Evolutionary conservation across 2,113 vertebrate species (phyloP), one percentile per base, ranked within the genome.

Genomic region (Montifringilla adamsi): DNA sequence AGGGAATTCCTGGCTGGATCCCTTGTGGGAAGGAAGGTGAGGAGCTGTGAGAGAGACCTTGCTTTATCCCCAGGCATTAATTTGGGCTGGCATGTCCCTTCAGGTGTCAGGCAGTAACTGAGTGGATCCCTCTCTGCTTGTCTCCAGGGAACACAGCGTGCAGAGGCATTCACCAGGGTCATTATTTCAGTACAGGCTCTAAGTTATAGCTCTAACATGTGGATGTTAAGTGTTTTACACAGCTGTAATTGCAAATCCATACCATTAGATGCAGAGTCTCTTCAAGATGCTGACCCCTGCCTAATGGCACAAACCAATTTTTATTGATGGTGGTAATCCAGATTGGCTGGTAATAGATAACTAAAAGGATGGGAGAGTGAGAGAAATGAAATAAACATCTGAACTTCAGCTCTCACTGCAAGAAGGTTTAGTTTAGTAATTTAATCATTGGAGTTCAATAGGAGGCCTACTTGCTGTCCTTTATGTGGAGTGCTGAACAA

Each of bases 41-140:
- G 31, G 24, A 22, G 19, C 0, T 56, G 70, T 39, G 31, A 13
- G 53, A 19, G 14, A 0, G 5, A 0, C 23, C 16, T 43, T 3
- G 14, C 37, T 55, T 9, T 1, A 2, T 14, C 11, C 64, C 43
- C 13, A 4, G 0, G 1, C 9, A 0, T 19, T 4, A 13, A 15
- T 9, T 7, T 5, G 37, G 23, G 8, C 33, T 63, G 69, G 43
- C 31, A 9, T 13, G 1, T 26, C 37, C 39, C 33, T 27, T 20
- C 10, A 2, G 20, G 22, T 56, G 53, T 31, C 47, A 2, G 6
- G 14, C 30, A 19, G 17, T 4, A 8, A 3, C 0, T 53, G 49
- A 44, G 37, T 43, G 53, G 43, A 35, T 43, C 52, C 49, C 17
- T 4, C 19, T 0, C 11, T 35, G 53, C 70, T 56, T 4, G 5